Base-by-base conservation (phyloP, 1,140 invertebrate species). In the Archegozetes longisetosus region DNA sequence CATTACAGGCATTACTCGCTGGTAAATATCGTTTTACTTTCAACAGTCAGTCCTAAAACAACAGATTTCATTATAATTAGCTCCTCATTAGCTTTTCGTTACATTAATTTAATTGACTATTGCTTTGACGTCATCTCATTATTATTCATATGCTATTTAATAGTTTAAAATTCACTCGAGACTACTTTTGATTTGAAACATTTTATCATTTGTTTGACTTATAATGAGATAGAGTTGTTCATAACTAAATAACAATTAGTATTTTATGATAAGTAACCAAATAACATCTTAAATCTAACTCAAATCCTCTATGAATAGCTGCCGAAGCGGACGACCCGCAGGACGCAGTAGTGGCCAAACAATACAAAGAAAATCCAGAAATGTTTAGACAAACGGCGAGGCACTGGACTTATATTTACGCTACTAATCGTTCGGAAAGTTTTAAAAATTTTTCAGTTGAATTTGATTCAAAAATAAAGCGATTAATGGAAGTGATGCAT, bases 251-350 rank as follows among this genome's bases (percentile, higher is more conserved):
- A n/a, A n/a, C n/a, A n/a, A n/a, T n/a, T n/a, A n/a, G n/a, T n/a
- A n/a, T n/a, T n/a, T n/a, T n/a, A n/a, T n/a, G n/a, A n/a, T n/a
- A n/a, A n/a, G n/a, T n/a, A n/a, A n/a, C n/a, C n/a, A n/a, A n/a
- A n/a, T n/a, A n/a, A n/a, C n/a, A n/a, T n/a, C n/a, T n/a, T n/a
- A n/a, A n/a, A n/a, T n/a, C n/a, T n/a, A n/a, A n/a, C n/a, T n/a
- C n/a, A n/a, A n/a, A n/a, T n/a, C n/a, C n/a, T 40, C 17, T 9
- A 40, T 40, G 6, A 40, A 27, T 24, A 52, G 84, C 89, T 54
- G 87, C 93, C 3, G 92, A 97, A 73, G 92, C 94, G 12, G 88
- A 94, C 77, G 91, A 95, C 77, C 91, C 91, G 20, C 90, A 93
- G 72, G 88, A 93, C 74, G 89, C 88, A 25, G 91, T 98, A n/a